phyloP scores from a whole-genome alignment of 2,797 vertebrate genomes.

The Avahi laniger region DNA sequence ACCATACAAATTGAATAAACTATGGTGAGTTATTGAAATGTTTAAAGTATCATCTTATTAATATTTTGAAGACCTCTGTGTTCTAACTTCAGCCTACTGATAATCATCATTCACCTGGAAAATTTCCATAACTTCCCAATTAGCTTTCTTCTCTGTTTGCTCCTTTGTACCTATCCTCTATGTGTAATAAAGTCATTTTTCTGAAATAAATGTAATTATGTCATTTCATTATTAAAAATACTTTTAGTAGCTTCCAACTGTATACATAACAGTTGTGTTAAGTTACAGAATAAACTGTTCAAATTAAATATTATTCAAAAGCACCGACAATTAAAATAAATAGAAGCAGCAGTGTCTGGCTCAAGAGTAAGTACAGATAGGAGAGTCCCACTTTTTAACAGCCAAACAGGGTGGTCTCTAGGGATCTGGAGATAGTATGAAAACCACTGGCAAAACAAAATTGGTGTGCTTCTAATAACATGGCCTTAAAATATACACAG shows the following conservation, averaged over 20 bases:
- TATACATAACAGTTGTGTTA: neutral
- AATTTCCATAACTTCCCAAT: neutral
- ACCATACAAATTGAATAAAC: neutral
- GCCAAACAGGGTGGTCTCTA: neutral
- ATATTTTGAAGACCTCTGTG: neutral
- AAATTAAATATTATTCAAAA: conserved; percentile 25
- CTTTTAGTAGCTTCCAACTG: neutral
- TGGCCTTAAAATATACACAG: neutral
- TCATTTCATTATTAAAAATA: neutral
- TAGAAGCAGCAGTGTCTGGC: neutral
- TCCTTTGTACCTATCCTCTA: neutral
- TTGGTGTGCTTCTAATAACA: neutral
- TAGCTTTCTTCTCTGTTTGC: neutral
- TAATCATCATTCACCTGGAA: neutral
- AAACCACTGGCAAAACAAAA: neutral
- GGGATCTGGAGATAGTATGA: neutral
- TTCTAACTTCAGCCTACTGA: neutral
- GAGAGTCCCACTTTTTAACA: neutral
- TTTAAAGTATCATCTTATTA: neutral
- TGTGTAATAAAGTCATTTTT: neutral
- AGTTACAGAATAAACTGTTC: neutral
- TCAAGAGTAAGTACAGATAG: neutral
- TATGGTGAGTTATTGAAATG: neutral
- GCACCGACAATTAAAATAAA: neutral
- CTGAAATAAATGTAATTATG: conserved; percentile 3